phyloP scores from a whole-genome alignment of 2,888 invertebrate genomes.

The Heteromurus nitidus region DNA sequence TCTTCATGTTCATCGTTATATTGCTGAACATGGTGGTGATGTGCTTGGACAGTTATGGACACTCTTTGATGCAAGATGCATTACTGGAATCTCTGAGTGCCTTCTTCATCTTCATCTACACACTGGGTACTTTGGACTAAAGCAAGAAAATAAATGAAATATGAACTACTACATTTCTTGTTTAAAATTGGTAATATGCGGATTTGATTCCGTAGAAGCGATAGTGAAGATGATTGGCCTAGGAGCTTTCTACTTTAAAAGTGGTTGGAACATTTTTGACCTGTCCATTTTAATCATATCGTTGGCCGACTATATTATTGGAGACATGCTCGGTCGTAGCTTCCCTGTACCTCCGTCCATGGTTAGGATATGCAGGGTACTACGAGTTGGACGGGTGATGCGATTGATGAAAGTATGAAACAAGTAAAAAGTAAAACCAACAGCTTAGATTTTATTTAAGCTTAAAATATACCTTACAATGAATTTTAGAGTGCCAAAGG shows the following conservation, averaged over 20 bases:
- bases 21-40: constrained; percentile 22
- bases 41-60: constrained; percentile 14
- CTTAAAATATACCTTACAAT: background rate
- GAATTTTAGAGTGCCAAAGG: constrained; percentile 91
- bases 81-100: constrained; percentile 6
- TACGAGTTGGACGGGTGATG: constrained; percentile 97
- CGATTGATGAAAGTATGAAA: constrained; percentile 91
- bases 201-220: constrained; percentile 86
- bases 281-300: constrained; percentile 93
- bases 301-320: constrained; percentile 79
- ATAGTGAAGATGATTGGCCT: constrained; percentile 95
- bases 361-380: constrained; percentile 97
- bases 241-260: constrained; percentile 94
- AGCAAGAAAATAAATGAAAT: background rate
- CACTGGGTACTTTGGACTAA: constrained; percentile 77
- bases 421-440: background rate
- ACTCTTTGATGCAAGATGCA: background rate
- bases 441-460: background rate
- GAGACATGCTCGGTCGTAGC: constrained; percentile 90
- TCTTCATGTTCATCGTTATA: constrained; percentile 16
- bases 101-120: constrained; percentile 35
- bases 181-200: constrained; percentile 57
- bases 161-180: background rate
- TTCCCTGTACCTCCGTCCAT: constrained; percentile 96
- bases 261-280: constrained; percentile 97